These are phyloP conservation scores for Cyphomyrmex costatus DNA, from an alignment of 1,140 invertebrate genomes.

Conservation along the genomic window DNA sequence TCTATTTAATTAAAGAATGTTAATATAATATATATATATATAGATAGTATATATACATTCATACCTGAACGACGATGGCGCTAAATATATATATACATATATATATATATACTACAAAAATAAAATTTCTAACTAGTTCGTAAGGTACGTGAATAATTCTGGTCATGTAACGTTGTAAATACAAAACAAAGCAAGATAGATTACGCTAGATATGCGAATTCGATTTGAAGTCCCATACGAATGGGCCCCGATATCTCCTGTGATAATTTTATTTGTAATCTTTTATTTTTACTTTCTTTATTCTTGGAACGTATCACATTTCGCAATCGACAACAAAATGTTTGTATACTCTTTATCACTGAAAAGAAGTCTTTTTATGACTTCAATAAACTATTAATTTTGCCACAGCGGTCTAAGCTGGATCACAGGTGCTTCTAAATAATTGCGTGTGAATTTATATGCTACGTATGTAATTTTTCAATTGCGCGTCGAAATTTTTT, in stretches of 20 bases:
- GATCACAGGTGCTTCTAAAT: too few relatives aligned
- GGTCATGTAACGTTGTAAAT: slow-evolving; percentile 84
- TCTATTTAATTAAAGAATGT: slow-evolving; percentile 82
- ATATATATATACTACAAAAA: slow-evolving; percentile 68
- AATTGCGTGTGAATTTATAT: too few relatives aligned
- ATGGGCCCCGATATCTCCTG: slow-evolving; percentile 67
- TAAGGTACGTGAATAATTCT: slow-evolving; percentile 84
- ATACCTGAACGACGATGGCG: slow-evolving; percentile 74
- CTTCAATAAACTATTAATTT: not conserved
- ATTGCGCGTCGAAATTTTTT: too few relatives aligned
- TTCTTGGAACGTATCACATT: not conserved
- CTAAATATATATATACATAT: slow-evolving; percentile 71
- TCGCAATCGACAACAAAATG: not conserved
- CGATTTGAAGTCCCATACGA: slow-evolving; percentile 47
- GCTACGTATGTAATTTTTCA: too few relatives aligned
- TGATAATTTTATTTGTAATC: slow-evolving; percentile 30
- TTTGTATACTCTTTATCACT: not conserved
- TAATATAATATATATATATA: slow-evolving; percentile 78
- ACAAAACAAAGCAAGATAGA: slow-evolving; percentile 66
- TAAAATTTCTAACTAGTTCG: slow-evolving; percentile 80
- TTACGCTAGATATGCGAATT: slow-evolving; percentile 59
- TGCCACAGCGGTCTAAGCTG: too few relatives aligned
- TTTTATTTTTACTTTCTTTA: not conserved
- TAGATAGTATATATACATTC: slow-evolving; percentile 64
- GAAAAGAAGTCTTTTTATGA: not conserved